These are phyloP conservation scores for Sinohyriopsis cumingii DNA, from an alignment of 2,888 invertebrate genomes.

Conservation along the genomic window DNA sequence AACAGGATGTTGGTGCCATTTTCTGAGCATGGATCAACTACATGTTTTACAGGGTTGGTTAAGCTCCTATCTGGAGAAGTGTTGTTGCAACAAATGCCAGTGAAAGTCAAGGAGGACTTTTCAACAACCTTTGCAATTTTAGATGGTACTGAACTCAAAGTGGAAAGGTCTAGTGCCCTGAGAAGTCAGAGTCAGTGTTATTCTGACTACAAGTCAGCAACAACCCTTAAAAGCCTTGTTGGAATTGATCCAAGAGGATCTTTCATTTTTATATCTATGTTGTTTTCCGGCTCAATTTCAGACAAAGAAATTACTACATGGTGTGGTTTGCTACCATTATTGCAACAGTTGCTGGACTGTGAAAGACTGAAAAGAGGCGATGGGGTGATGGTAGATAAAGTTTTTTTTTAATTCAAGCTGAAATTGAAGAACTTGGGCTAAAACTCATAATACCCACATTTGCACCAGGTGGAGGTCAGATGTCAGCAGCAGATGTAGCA, in stretches of 20 bases:
- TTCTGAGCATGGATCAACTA: conserved; percentile 25
- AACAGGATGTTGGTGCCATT: conserved; percentile 18
- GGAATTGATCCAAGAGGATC: conserved; percentile 33
- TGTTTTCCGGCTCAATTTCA: conserved; percentile 27
- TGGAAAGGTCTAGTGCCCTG: conserved; percentile 19
- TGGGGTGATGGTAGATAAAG: conserved; percentile 20
- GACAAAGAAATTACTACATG: conserved; percentile 23
- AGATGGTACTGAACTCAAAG: conserved; percentile 33
- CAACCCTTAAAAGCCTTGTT: conserved; percentile 29
- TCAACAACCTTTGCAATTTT: conserved; percentile 23
- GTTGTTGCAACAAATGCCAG: conserved; percentile 25
- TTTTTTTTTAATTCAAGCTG: conserved; percentile 15
- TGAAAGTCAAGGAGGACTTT: conserved; percentile 8
- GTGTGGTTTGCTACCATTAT: conserved; percentile 14
- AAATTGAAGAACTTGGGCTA: conserved; percentile 15
- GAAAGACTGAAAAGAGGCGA: conserved; percentile 9
- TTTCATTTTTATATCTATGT: conserved; percentile 20
- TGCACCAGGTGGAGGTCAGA: conserved; percentile 10
- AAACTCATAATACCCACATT: conserved; percentile 21
- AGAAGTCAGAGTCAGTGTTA: conserved; percentile 30
- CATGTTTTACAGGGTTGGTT: conserved; percentile 31
- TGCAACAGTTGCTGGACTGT: conserved; percentile 10
- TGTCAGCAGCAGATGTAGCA: too few relatives aligned
- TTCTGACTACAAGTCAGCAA: conserved; percentile 37
- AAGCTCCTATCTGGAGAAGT: conserved; percentile 22